Conservation (phyloP, 2,888 invertebrate genomes). For the Microchrysa polita region DNA sequence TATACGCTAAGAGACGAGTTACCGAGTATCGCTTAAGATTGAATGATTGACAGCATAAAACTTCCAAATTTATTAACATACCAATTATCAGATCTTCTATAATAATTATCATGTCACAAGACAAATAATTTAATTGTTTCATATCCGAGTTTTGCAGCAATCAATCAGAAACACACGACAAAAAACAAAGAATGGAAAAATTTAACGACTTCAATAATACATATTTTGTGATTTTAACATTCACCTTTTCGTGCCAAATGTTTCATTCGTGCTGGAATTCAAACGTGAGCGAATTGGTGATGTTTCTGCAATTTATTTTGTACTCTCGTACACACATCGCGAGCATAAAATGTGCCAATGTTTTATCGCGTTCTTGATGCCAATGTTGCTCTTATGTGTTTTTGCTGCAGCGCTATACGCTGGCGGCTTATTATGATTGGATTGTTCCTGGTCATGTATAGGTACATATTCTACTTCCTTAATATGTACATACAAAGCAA, state of each 20-base stretch:
- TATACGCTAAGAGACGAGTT: no score
- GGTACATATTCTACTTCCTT: no score
- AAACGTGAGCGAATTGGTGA: background rate
- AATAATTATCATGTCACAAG: no score
- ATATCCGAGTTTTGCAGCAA: background rate
- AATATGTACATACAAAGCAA: background rate
- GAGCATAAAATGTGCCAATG: no score
- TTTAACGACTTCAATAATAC: background rate
- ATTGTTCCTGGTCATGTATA: no score
- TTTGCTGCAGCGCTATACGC: background rate
- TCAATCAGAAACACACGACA: background rate
- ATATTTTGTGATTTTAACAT: background rate
- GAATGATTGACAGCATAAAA: no score
- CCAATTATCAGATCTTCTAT: no score
- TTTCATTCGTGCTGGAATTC: constrained; percentile 10
- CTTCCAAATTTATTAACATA: no score
- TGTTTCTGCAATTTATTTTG: background rate
- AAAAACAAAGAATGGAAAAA: background rate
- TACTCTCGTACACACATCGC: no score
- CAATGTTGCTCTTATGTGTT: background rate
- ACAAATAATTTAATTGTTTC: no score
- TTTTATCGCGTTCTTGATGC: background rate
- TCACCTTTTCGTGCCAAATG: background rate
- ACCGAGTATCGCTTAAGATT: no score
- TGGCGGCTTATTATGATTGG: background rate